These are phyloP conservation scores for Leptogaster cylindrica DNA, from an alignment of 2,888 invertebrate species.

Conservation along the genomic window DNA sequence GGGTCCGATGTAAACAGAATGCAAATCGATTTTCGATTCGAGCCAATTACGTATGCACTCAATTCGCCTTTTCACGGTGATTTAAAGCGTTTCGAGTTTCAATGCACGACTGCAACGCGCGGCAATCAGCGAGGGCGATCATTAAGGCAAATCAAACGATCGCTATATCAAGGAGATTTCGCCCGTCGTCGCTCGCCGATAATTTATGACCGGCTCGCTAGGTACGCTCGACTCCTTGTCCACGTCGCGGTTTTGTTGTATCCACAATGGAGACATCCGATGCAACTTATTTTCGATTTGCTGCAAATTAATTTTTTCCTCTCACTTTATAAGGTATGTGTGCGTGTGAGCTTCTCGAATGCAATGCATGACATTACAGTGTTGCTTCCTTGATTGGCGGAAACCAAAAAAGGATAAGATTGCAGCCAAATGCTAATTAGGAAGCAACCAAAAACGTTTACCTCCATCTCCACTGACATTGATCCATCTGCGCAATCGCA, in stretches of 20 bases:
- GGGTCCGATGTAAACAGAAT: constrained; percentile 32
- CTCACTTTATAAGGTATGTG: no score
- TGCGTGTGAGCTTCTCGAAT: no score
- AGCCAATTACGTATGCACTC: constrained; percentile 34
- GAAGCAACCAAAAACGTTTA: no score
- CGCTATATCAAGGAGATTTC: constrained; percentile 29
- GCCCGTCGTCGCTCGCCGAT: constrained; percentile 28
- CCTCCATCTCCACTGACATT: no score
- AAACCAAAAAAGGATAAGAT: no score
- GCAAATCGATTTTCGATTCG: constrained; percentile 31
- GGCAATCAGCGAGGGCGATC: constrained; percentile 23
- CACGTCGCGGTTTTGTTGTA: constrained; percentile 14
- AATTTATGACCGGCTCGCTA: constrained; percentile 19
- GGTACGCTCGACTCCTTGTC: constrained; percentile 13
- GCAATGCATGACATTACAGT: no score
- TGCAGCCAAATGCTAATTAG: no score
- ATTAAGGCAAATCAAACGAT: constrained; percentile 34
- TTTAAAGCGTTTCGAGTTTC: constrained; percentile 33
- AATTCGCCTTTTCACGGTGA: constrained; percentile 27
- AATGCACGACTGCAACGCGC: constrained; percentile 32
- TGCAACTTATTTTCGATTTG: not conserved
- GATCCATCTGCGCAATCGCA: no score
- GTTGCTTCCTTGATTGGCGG: no score
- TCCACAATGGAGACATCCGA: constrained; percentile 24
- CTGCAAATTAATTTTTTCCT: not conserved